A percentile compares a stretch with the other conserved stretches of the same genome.
Conservation (phyloP, 2,113 vertebrate genomes). For the Osmerus eperlanus region DNA sequence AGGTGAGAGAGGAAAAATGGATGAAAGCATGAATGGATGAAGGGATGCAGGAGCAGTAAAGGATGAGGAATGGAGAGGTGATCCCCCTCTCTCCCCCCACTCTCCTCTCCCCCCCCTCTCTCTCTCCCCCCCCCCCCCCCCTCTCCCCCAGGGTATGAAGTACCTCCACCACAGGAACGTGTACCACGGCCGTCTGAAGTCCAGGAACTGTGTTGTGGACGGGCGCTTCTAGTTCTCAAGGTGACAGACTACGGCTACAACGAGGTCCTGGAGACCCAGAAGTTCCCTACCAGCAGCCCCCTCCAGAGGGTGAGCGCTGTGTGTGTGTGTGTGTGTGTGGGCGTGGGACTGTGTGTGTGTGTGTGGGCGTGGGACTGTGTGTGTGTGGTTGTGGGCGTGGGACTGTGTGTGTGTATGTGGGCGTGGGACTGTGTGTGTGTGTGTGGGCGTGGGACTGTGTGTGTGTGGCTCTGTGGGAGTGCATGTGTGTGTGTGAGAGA, state of each 20-base stretch:
- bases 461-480: no score
- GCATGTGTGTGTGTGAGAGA: no score
- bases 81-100: no score
- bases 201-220: constrained; percentile 77
- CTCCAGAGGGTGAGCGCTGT: constrained; percentile 58
- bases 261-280: constrained; percentile 67
- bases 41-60: no score
- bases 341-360: no score
- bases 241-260: constrained; percentile 74
- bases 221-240: constrained; percentile 76
- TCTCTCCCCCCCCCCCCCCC: background rate
- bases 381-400: background rate
- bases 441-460: background rate
- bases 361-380: background rate
- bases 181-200: constrained; percentile 70
- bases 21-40: no score
- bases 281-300: constrained; percentile 53
- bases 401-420: background rate
- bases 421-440: background rate
- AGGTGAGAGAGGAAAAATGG: no score
- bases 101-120: no score
- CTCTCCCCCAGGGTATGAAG: constrained; percentile 69
- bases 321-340: background rate
- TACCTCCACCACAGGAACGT: constrained; percentile 72
- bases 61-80: no score